These are phyloP conservation scores for Protodeltote pygarga DNA, from an alignment of 2,888 invertebrate genomes.

Conservation along the genomic window DNA sequence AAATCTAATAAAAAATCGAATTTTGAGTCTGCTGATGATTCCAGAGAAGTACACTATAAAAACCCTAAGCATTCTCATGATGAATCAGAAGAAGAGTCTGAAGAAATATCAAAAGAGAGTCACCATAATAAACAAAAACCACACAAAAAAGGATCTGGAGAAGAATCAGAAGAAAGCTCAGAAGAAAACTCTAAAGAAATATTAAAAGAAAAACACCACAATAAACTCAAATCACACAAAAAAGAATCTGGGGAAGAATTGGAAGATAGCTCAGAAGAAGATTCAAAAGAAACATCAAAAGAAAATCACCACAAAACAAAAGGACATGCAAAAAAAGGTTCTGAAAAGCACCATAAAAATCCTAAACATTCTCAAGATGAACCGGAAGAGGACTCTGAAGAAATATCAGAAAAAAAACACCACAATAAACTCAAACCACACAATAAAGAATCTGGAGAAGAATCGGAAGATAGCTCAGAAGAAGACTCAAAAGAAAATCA, in stretches of 20 bases:
- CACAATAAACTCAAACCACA: neutral
- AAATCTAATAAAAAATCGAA: too few relatives aligned
- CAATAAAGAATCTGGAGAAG: conserved; percentile 13
- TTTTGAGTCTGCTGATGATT: conserved; percentile 4
- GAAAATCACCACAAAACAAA: too few relatives aligned
- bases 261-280: neutral
- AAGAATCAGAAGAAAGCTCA: conserved; percentile 15
- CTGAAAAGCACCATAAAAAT: neutral
- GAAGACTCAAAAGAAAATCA: neutral
- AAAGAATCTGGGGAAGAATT: conserved; percentile 20
- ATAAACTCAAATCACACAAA: neutral
- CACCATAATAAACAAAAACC: too few relatives aligned
- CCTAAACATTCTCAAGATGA: neutral
- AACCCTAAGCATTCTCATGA: neutral
- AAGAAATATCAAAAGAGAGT: neutral
- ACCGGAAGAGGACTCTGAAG: too few relatives aligned
- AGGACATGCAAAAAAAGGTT: too few relatives aligned
- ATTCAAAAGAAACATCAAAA: too few relatives aligned
- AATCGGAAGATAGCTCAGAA: conserved; percentile 8
- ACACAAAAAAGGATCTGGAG: neutral
- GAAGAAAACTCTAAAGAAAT: neutral
- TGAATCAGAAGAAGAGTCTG: conserved; percentile 15
- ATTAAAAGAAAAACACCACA: neutral
- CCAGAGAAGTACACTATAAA: neutral
- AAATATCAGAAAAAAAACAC: neutral